Evolutionary conservation across 2,113 vertebrate genomes (phyloP).

Genomic region (Falco punctatus): DNA sequence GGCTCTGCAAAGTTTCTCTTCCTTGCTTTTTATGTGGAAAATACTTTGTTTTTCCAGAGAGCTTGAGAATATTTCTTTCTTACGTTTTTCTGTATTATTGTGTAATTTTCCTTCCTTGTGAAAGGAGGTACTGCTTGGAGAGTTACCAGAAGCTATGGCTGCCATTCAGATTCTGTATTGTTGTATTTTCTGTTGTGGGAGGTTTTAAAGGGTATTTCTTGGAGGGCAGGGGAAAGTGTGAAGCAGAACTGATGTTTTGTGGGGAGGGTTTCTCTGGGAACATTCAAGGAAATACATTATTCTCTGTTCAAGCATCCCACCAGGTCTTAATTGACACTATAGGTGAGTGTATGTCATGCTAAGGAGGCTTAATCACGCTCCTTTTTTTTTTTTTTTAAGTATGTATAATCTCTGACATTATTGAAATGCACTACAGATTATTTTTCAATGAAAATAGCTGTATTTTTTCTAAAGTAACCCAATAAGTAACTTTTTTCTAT

Average conservation of each 20-base stretch:
- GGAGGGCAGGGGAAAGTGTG: background rate
- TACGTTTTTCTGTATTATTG: background rate
- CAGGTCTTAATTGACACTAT: background rate
- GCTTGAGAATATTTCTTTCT: background rate
- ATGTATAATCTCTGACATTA: background rate
- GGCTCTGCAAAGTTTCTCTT: background rate
- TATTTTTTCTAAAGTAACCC: background rate
- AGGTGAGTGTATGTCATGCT: background rate
- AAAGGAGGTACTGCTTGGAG: background rate
- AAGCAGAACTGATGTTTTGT: background rate
- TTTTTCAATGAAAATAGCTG: background rate
- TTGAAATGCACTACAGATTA: background rate
- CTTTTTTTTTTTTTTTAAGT: background rate
- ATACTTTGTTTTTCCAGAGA: background rate
- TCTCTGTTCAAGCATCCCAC: background rate
- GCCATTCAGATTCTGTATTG: background rate
- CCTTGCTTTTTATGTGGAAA: background rate
- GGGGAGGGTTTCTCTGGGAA: background rate
- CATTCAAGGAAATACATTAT: background rate
- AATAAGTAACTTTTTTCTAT: background rate
- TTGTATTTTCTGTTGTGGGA: background rate
- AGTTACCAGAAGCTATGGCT: background rate
- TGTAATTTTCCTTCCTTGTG: background rate
- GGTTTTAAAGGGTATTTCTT: background rate
- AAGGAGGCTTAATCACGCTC: background rate